Base-by-base conservation (phyloP, 2,888 invertebrate genomes). In the Rotaria macrura region DNA sequence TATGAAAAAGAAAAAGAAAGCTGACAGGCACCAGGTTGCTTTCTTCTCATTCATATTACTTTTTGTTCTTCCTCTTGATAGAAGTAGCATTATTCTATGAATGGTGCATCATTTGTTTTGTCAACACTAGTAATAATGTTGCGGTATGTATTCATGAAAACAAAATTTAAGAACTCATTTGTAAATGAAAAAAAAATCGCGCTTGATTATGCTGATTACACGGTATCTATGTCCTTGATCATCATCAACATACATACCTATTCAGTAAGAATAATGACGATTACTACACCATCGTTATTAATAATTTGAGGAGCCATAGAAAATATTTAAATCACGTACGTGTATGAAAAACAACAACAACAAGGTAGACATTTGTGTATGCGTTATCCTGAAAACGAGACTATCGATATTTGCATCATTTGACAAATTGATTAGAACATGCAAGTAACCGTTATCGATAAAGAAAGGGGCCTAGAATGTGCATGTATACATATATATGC, bases 391-490 rank as follows among this genome's bases (percentile, higher is more conserved):
- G 65, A 38, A 65, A 65, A 65, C 65, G 65, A 65, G 65, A 65
- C 65, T 65, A 65, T 65, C 65, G 65, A 20, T 34, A 65, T 65
- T 65, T 65, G 34, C 65, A 65, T 34, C 34, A 34, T 65, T 65
- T 65, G 65, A 65, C 65, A 65, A 65, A 65, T 65, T 65, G 34
- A 65, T 65, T 34, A 65, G 34, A 65, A 65, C 65, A 65, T 65
- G 65, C 65, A 10, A 65, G 65, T 38, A 65, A 29, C 65, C 34
- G 65, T 65, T 34, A 1, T 65, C 65, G 65, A 65, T 34, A 20
- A 65, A 65, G 65, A 65, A 65, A 65, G 20, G 14, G 34, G 20
- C 5, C 65, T 65, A 65, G 65, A 65, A 29, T 34, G 34, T 34
- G 65, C 34, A 65, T 65, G 14, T 34, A 65, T 34, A 47, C 14